Evolutionary conservation across 2,113 vertebrate species (phyloP).

Genomic region (Cairina moschata): DNA sequence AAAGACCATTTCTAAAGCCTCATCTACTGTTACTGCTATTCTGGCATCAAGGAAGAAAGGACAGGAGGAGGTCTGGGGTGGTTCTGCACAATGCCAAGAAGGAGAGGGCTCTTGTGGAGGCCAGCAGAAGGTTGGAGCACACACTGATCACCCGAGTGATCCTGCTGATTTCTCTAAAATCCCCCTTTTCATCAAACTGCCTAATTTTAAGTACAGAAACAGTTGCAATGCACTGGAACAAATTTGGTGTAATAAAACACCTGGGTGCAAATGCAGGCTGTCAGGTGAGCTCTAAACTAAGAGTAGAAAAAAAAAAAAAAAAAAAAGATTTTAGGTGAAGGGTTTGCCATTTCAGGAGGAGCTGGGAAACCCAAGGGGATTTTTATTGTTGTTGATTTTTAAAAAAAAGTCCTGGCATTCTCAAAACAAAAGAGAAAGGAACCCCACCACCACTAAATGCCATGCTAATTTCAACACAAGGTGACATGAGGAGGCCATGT

Average conservation of each 20-base stretch:
- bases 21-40: rapidly evolving
- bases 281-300: neutral
- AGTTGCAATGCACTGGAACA: neutral
- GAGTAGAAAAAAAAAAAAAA: neutral
- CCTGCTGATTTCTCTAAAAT: neutral
- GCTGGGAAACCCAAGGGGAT: neutral
- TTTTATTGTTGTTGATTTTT: neutral
- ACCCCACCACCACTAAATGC: neutral
- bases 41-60: neutral
- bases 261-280: neutral
- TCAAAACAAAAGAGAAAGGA: constrained; percentile 53
- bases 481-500: neutral
- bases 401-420: neutral
- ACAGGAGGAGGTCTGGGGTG: neutral
- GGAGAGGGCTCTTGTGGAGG: neutral
- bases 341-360: neutral
- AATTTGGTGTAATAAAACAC: neutral
- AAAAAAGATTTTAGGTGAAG: neutral
- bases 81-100: neutral
- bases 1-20: neutral
- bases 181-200: neutral
- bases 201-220: neutral
- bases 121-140: neutral
- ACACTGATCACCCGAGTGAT: rapidly evolving
- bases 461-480: neutral